These are phyloP conservation scores for Pollachius pollachius DNA, from an alignment of 2,113 vertebrate species.

Conservation along the genomic window DNA sequence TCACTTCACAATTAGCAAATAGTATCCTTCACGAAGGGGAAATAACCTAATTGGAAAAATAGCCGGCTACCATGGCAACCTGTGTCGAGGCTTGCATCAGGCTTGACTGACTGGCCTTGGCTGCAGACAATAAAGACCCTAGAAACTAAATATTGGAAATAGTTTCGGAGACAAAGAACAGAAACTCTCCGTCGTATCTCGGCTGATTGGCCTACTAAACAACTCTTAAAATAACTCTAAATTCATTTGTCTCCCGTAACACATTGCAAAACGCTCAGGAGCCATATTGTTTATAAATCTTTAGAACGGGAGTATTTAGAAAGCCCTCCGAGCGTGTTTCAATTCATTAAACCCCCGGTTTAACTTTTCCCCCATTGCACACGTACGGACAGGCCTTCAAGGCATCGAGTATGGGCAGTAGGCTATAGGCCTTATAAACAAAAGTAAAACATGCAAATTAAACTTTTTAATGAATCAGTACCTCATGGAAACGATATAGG, in stretches of 20 bases:
- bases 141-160: slow-evolving; percentile 51
- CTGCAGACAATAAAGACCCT: slow-evolving; percentile 41
- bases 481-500: no score
- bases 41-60: slow-evolving; percentile 51
- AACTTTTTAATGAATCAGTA: no score
- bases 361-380: slow-evolving; percentile 10
- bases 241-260: background rate
- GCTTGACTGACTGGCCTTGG: slow-evolving; percentile 31
- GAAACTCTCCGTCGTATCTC: slow-evolving; percentile 31
- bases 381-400: slow-evolving; percentile 20
- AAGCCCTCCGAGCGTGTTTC: background rate
- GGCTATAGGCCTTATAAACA: no score
- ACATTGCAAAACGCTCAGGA: background rate
- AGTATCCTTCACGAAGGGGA: slow-evolving; percentile 27
- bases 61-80: slow-evolving; percentile 45
- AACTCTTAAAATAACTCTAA: slow-evolving; percentile 6
- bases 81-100: slow-evolving; percentile 45
- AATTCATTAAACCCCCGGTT: background rate
- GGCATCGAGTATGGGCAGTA: background rate
- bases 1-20: slow-evolving; percentile 40
- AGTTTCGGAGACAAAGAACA: slow-evolving; percentile 27
- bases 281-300: background rate
- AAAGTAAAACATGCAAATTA: no score
- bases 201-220: slow-evolving; percentile 9
- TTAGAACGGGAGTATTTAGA: background rate